These are phyloP conservation scores for Leucophenga maculata DNA, from an alignment of 2,888 invertebrate genomes.

Conservation along the genomic window DNA sequence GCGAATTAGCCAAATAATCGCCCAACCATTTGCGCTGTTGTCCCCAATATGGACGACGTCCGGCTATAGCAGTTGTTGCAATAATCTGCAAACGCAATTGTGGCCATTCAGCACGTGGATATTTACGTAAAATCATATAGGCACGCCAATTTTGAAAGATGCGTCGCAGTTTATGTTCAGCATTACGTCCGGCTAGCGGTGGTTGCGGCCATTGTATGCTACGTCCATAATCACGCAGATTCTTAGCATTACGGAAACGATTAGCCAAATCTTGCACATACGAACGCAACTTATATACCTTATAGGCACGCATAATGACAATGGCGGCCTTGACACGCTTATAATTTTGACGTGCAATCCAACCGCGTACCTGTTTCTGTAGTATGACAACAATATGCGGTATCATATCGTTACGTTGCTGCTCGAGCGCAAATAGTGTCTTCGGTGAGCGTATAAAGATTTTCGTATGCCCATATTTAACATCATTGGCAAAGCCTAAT, in stretches of 20 bases:
- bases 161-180: conserved; percentile 76
- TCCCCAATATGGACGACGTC: conserved; percentile 79
- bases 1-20: conserved; percentile 82
- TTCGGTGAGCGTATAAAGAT: conserved; percentile 93
- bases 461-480: conserved; percentile 95
- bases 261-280: conserved; percentile 79
- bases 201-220: conserved; percentile 86
- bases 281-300: conserved; percentile 80
- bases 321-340: conserved; percentile 89
- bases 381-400: conserved; percentile 93
- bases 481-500: conserved; percentile 84
- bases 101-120: conserved; percentile 89
- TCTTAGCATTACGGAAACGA: conserved; percentile 79
- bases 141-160: conserved; percentile 90
- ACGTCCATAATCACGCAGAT: conserved; percentile 83
- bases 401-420: conserved; percentile 87
- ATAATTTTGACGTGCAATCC: conserved; percentile 83
- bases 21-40: conserved; percentile 86
- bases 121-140: conserved; percentile 84
- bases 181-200: conserved; percentile 79
- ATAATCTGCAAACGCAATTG: conserved; percentile 86
- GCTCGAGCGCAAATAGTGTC: conserved; percentile 92
- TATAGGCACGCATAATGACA: conserved; percentile 85
- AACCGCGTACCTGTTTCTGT: conserved; percentile 96
- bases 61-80: conserved; percentile 82